Conservation (phyloP, 2,888 invertebrate genomes). For the Heliconius aoede region DNA sequence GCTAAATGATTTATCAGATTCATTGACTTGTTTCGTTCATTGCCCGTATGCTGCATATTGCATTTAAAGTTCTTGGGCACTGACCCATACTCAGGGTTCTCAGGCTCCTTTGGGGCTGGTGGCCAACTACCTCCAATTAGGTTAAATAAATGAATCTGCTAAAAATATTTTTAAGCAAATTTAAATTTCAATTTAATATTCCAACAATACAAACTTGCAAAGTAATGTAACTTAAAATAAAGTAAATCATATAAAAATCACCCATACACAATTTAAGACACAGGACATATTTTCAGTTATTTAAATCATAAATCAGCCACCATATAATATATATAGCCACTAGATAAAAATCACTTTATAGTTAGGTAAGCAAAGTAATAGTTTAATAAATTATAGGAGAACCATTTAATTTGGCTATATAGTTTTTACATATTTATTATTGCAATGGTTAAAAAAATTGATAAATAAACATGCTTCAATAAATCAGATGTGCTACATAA, state of each 20-base stretch:
- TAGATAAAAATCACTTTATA: neutral
- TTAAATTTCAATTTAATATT: neutral
- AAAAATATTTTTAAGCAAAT: conserved; percentile 34
- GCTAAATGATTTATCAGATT: conserved; percentile 84
- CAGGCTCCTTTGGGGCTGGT: conserved; percentile 71
- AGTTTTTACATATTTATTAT: neutral
- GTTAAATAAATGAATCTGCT: conserved; percentile 74
- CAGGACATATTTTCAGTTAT: neutral
- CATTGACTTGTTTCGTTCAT: conserved; percentile 83
- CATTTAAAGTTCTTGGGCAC: conserved; percentile 57
- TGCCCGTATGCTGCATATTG: conserved; percentile 72
- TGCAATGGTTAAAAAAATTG: neutral
- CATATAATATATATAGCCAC: neutral
- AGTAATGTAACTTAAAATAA: too few relatives aligned
- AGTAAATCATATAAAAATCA: neutral
- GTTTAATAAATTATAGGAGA: neutral
- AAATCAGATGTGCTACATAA: conserved; percentile 25
- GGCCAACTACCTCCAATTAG: conserved; percentile 81
- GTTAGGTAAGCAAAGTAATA: conserved; percentile 5
- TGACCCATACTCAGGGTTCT: conserved; percentile 69
- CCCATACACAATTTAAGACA: neutral
- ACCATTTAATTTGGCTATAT: neutral
- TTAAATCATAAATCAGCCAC: neutral
- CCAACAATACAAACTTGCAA: too few relatives aligned
- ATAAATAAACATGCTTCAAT: conserved; percentile 22